These are phyloP conservation scores for Cabera pusaria DNA, from an alignment of 2,888 invertebrate species.

Conservation along the genomic window DNA sequence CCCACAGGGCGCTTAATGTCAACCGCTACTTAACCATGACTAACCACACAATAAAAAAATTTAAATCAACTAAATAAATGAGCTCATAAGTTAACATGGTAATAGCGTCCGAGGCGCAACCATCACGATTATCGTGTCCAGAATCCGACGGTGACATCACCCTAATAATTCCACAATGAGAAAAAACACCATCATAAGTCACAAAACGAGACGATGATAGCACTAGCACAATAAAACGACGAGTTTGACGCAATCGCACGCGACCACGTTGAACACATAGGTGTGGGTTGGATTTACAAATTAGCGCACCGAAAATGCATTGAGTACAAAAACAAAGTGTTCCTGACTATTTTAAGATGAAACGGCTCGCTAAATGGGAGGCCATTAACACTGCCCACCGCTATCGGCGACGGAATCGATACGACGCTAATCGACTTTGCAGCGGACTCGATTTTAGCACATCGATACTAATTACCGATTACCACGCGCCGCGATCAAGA, in stretches of 20 bases:
- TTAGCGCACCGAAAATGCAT: constrained; percentile 71
- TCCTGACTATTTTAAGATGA: constrained; percentile 66
- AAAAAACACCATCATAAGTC: constrained; percentile 60
- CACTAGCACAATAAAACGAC: constrained; percentile 56
- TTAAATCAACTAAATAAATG: constrained; percentile 58
- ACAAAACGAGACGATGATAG: constrained; percentile 66
- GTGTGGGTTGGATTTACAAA: constrained; percentile 51
- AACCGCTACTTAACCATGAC: constrained; percentile 58
- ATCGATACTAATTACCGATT: constrained; percentile 72
- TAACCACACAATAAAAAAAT: constrained; percentile 60
- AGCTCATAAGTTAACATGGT: constrained; percentile 65
- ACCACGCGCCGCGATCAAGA: constrained; percentile 54
- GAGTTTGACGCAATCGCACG: constrained; percentile 63
- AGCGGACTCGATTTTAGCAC: constrained; percentile 70
- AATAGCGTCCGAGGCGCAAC: constrained; percentile 64
- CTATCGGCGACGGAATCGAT: constrained; percentile 61
- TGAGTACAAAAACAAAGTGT: constrained; percentile 68
- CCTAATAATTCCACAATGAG: constrained; percentile 56
- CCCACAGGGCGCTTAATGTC: constrained; percentile 57
- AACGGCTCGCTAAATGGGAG: constrained; percentile 60
- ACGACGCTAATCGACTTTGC: constrained; percentile 62
- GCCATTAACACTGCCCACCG: constrained; percentile 70
- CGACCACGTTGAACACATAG: constrained; percentile 46
- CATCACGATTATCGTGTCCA: constrained; percentile 70
- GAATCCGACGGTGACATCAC: constrained; percentile 71